These are phyloP conservation scores for Erannis defoliaria DNA, from an alignment of 2,888 invertebrate genomes.

Conservation along the genomic window DNA sequence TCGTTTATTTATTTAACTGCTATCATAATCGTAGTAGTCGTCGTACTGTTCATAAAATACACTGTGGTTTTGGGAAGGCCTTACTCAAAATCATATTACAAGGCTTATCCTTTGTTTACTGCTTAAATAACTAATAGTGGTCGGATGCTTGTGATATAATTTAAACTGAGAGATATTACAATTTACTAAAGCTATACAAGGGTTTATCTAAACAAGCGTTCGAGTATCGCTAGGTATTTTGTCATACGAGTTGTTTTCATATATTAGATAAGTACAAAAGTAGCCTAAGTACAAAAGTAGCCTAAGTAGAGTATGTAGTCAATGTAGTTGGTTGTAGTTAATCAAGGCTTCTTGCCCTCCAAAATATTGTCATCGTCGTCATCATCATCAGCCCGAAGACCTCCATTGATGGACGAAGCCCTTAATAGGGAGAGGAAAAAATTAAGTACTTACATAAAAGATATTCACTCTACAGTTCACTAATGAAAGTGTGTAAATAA, in stretches of 20 bases:
- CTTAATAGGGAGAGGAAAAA: too few relatives aligned
- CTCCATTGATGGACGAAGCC: too few relatives aligned
- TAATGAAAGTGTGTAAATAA: conserved; percentile 13
- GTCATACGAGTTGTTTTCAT: background rate
- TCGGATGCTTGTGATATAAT: conserved; percentile 32
- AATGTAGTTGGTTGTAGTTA: too few relatives aligned
- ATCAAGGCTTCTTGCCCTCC: too few relatives aligned
- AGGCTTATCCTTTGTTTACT: conserved; percentile 66
- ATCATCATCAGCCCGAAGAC: too few relatives aligned
- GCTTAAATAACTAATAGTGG: conserved; percentile 47
- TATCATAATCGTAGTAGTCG: background rate
- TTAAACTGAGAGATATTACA: conserved; percentile 25
- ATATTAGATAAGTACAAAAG: too few relatives aligned
- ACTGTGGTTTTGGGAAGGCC: conserved; percentile 48
- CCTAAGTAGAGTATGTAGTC: too few relatives aligned
- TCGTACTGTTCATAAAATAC: conserved; percentile 3
- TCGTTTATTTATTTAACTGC: too few relatives aligned
- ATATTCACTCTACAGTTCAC: background rate
- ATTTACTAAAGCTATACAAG: conserved; percentile 18
- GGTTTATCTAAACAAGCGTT: background rate
- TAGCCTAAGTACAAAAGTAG: too few relatives aligned
- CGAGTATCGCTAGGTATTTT: background rate
- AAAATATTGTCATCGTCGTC: too few relatives aligned
- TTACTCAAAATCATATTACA: conserved; percentile 68
- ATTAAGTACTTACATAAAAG: too few relatives aligned